phyloP scores from a whole-genome alignment of 2,797 vertebrate species.

The Eulemur rubriventer region DNA sequence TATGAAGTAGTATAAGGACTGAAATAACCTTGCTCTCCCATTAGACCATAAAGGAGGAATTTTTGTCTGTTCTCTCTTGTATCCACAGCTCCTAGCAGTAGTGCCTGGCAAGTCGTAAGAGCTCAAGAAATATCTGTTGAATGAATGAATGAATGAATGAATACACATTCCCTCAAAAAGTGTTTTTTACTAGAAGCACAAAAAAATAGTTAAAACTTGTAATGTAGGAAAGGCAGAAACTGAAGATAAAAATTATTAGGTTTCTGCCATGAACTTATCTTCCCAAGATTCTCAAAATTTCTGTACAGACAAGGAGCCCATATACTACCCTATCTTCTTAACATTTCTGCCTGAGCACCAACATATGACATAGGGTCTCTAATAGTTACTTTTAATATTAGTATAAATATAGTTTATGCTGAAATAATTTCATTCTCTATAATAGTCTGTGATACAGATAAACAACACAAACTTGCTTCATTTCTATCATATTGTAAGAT shows the following conservation, averaged over 20 bases:
- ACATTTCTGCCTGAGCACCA: not conserved
- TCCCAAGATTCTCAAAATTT: not conserved
- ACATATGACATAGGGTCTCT: not conserved
- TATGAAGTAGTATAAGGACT: not conserved
- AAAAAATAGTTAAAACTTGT: not conserved
- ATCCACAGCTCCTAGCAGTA: not conserved
- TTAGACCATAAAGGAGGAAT: not conserved
- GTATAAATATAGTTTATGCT: not conserved
- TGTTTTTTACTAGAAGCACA: not conserved
- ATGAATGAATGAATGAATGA: not conserved
- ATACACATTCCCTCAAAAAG: not conserved
- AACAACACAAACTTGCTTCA: not conserved
- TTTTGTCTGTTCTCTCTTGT: not conserved
- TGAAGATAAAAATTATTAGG: not conserved
- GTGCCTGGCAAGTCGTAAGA: not conserved
- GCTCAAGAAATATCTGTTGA: not conserved
- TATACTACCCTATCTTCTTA: not conserved
- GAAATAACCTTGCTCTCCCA: not conserved
- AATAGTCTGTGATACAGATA: not conserved
- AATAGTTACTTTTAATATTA: not conserved
- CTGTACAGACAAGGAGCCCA: not conserved
- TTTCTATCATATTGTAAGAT: not conserved
- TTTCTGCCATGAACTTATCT: not conserved
- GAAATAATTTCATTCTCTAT: not conserved
- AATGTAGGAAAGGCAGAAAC: not conserved